phyloP scores from a whole-genome alignment of 2,888 invertebrate species.

The Lithophane leautieri region DNA sequence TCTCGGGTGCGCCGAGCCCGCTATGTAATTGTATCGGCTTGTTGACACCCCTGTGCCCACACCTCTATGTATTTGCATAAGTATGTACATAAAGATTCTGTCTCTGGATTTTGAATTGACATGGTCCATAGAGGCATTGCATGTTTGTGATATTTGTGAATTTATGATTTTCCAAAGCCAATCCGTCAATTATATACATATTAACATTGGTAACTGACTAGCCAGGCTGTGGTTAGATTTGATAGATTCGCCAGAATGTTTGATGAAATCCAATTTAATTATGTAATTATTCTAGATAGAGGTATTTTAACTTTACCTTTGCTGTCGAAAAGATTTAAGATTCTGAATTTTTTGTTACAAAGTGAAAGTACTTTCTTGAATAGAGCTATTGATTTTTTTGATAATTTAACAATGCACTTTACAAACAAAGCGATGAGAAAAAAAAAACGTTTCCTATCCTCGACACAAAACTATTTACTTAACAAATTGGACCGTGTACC shows the following conservation, averaged over 20 bases:
- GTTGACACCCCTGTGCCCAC: constrained; percentile 34
- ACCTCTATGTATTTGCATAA: constrained; percentile 14
- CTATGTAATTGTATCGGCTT: constrained; percentile 50
- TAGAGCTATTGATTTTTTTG: background rate
- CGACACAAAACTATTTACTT: constrained; percentile 53
- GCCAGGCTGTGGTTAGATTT: background rate
- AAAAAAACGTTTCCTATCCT: constrained; percentile 16
- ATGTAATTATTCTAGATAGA: too few relatives aligned
- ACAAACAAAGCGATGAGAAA: background rate
- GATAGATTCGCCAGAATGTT: background rate
- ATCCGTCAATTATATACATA: background rate
- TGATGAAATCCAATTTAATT: background rate
- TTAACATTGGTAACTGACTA: too few relatives aligned
- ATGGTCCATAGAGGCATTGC: background rate
- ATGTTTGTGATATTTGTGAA: background rate
- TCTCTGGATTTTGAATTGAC: background rate
- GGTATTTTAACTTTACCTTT: background rate
- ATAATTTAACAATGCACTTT: rapidly evolving
- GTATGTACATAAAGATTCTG: background rate
- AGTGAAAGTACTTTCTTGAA: background rate
- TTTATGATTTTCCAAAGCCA: background rate
- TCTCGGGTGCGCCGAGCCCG: constrained; percentile 51
- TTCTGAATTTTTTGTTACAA: background rate
- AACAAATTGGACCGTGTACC: constrained; percentile 54
- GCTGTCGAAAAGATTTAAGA: background rate